Conservation (phyloP, 2,113 vertebrate genomes). For the Stegastes partitus region DNA sequence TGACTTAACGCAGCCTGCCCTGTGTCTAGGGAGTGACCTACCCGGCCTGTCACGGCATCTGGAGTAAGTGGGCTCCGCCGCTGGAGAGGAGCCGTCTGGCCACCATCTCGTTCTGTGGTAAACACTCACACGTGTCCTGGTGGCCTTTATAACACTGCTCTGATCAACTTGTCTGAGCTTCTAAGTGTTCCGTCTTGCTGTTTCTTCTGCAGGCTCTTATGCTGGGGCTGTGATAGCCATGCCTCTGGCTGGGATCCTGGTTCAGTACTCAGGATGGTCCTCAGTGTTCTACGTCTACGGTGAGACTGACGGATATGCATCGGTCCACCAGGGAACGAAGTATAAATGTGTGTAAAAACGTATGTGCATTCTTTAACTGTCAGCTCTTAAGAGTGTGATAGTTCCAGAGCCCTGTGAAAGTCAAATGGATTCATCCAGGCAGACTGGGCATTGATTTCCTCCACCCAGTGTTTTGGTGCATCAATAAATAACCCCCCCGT, state of each 20-base stretch:
- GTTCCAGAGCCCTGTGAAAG: conserved; percentile 62
- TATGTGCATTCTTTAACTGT: too few relatives aligned
- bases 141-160: not conserved
- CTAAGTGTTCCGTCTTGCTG: not conserved
- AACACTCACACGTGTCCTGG: conserved; percentile 51
- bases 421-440: conserved; percentile 77
- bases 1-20: not conserved
- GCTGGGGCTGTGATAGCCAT: conserved; percentile 98
- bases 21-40: conserved; percentile 94
- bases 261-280: conserved; percentile 98
- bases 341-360: not conserved
- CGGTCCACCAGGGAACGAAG: not conserved
- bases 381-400: conserved; percentile 22
- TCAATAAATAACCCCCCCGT: conserved; percentile 67
- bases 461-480: conserved; percentile 67
- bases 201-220: conserved; percentile 89
- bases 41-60: conserved; percentile 98
- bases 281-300: conserved; percentile 99
- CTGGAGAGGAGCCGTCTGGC: conserved; percentile 96
- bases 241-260: conserved; percentile 96
- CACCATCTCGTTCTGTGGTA: conserved; percentile 98
- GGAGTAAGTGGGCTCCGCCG: conserved; percentile 99
- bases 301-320: conserved; percentile 74
- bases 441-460: conserved; percentile 76
- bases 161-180: not conserved